Percentiles rank a stretch among this genome's conserved stretches.
phyloP scores from a whole-genome alignment of 2,113 vertebrate genomes.

The Miniopterus natalensis region DNA sequence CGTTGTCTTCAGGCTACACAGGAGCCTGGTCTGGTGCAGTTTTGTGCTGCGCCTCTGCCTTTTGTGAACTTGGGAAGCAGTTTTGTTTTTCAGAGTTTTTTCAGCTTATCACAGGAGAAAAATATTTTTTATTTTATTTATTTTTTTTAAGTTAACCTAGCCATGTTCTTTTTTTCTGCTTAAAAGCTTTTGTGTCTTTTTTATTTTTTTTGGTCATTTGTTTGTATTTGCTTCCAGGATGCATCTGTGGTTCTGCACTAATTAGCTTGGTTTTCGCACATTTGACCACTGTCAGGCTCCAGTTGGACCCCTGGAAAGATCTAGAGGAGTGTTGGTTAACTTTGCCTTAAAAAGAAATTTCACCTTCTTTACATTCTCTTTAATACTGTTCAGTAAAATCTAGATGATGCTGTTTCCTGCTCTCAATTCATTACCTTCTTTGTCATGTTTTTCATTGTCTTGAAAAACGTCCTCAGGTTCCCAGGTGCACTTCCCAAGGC shows the following conservation, averaged over 20 bases:
- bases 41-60: neutral
- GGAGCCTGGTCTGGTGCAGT: neutral
- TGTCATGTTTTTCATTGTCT: neutral
- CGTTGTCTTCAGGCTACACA: neutral
- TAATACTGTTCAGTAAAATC: neutral
- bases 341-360: neutral
- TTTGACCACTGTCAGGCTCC: neutral
- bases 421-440: slow-evolving; percentile 8
- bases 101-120: neutral
- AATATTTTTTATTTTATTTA: neutral
- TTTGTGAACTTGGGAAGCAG: neutral
- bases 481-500: neutral
- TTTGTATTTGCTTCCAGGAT: neutral
- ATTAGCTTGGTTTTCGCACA: neutral
- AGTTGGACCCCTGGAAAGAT: neutral
- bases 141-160: neutral
- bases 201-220: neutral
- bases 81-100: neutral
- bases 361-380: neutral
- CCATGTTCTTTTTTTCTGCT: neutral
- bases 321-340: neutral
- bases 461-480: neutral
- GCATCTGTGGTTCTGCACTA: neutral
- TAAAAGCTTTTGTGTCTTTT: neutral
- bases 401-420: neutral